phyloP scores from a whole-genome alignment of 2,888 invertebrate species.

The Oligia fasciuncula region DNA sequence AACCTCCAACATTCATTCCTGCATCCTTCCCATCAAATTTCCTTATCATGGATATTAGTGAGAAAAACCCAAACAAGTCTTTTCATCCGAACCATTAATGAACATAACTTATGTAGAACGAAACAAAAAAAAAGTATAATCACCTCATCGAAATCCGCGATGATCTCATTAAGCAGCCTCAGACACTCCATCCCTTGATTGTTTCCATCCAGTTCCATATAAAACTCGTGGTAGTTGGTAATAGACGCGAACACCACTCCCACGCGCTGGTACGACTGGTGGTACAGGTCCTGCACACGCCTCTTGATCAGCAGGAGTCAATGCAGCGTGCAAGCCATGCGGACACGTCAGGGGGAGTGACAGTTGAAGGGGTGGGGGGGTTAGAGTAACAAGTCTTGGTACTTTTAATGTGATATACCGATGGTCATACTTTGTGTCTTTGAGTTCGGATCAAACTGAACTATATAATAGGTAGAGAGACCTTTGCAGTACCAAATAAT shows the following conservation, averaged over 20 bases:
- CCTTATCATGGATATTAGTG: too few species aligned
- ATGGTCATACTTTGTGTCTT: background rate
- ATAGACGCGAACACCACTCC: slow-evolving; percentile 98
- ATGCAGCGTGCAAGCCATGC: slow-evolving; percentile 47
- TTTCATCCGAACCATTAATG: background rate
- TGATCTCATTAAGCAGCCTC: slow-evolving; percentile 96
- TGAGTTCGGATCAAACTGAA: background rate
- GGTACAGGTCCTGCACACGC: slow-evolving; percentile 94
- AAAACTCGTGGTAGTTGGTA: slow-evolving; percentile 98
- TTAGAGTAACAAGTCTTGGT: background rate
- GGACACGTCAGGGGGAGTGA: slow-evolving; percentile 47
- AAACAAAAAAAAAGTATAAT: slow-evolving; percentile 36
- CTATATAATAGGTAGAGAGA: background rate
- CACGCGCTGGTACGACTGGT: slow-evolving; percentile 97
- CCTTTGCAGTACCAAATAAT: background rate
- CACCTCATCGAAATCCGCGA: slow-evolving; percentile 98
- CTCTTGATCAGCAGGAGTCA: slow-evolving; percentile 65
- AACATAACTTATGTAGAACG: background rate
- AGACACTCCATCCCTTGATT: slow-evolving; percentile 97
- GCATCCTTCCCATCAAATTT: background rate
- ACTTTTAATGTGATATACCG: background rate
- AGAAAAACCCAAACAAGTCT: too few species aligned
- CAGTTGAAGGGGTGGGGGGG: slow-evolving; percentile 15
- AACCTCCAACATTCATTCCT: background rate
- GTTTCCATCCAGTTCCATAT: slow-evolving; percentile 97